These are phyloP conservation scores for Lycaena phlaeas DNA, from an alignment of 2,888 invertebrate species.

Conservation along the genomic window DNA sequence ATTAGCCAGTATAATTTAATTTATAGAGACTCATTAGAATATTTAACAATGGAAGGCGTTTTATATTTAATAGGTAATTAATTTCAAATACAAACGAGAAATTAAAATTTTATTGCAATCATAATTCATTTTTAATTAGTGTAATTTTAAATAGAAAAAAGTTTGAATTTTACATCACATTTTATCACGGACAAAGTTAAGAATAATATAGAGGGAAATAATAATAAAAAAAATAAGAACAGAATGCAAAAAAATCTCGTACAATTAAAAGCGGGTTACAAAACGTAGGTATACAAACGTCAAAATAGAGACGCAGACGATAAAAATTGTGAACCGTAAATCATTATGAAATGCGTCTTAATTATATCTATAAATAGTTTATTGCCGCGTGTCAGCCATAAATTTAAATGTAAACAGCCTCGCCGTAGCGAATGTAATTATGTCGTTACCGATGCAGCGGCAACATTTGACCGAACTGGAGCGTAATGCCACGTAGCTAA, in stretches of 20 bases:
- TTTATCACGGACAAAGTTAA: no score
- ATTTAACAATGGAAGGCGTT: background rate
- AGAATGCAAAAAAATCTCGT: background rate
- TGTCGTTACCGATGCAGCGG: constrained; percentile 23
- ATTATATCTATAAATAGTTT: constrained; percentile 16
- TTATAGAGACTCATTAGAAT: constrained; percentile 4
- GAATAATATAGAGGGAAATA: no score
- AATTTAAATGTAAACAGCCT: constrained; percentile 32
- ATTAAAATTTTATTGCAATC: background rate
- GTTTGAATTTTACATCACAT: background rate
- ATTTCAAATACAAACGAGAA: constrained; percentile 5
- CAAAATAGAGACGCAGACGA: background rate
- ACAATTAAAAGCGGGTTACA: no score
- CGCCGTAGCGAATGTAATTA: constrained; percentile 42
- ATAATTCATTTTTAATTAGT: background rate
- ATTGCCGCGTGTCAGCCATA: constrained; percentile 17
- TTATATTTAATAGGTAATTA: background rate
- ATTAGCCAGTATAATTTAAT: constrained; percentile 3
- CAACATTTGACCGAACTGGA: constrained; percentile 43
- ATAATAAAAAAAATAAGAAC: background rate
- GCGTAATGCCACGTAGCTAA: constrained; percentile 25
- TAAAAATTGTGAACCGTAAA: constrained; percentile 1
- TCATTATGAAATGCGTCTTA: constrained; percentile 5
- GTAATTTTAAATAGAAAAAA: background rate
- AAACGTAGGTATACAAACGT: background rate